Conservation (phyloP, 2,797 vertebrate species). For the Poliocrania exsul region DNA sequence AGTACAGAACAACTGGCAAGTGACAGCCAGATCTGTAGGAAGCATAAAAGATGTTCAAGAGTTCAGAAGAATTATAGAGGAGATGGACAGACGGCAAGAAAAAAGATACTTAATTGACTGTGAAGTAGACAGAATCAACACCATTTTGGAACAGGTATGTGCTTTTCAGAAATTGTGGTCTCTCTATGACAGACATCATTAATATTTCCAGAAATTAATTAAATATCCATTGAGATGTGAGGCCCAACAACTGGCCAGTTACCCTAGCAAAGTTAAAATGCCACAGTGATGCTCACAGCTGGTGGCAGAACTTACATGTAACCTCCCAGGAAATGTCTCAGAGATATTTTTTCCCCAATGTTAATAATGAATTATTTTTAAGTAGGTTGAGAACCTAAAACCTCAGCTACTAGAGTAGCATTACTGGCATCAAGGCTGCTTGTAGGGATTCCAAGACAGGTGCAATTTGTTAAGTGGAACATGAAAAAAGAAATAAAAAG, state of each 20-base stretch:
- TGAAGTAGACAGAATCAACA: constrained; percentile 95
- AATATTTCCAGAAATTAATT: not conserved
- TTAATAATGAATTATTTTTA: constrained; percentile 44
- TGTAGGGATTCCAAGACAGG: not conserved
- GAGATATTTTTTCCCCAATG: not conserved
- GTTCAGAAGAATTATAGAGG: constrained; percentile 97
- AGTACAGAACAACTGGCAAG: constrained; percentile 98
- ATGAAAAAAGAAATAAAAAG: not conserved
- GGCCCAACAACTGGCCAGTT: not conserved
- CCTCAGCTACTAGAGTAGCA: not conserved
- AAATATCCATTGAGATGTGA: not conserved
- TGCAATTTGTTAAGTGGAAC: not conserved
- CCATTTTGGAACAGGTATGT: constrained; percentile 95
- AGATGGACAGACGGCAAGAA: constrained; percentile 99
- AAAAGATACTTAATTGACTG: constrained; percentile 98
- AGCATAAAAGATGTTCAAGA: constrained; percentile 93
- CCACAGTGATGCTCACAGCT: not conserved
- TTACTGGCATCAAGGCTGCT: not conserved
- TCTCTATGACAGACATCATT: not conserved
- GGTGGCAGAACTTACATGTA: not conserved
- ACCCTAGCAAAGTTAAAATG: not conserved
- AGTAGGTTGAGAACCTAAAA: constrained; percentile 6
- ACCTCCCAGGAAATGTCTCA: not conserved
- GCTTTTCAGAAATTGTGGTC: not conserved
- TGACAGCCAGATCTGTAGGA: constrained; percentile 97